Percentiles rank a stretch among this genome's conserved stretches.
These are phyloP conservation scores for Cyrtorhinus lividipennis DNA, from an alignment of 1,140 invertebrate genomes.

Conservation along the genomic window DNA sequence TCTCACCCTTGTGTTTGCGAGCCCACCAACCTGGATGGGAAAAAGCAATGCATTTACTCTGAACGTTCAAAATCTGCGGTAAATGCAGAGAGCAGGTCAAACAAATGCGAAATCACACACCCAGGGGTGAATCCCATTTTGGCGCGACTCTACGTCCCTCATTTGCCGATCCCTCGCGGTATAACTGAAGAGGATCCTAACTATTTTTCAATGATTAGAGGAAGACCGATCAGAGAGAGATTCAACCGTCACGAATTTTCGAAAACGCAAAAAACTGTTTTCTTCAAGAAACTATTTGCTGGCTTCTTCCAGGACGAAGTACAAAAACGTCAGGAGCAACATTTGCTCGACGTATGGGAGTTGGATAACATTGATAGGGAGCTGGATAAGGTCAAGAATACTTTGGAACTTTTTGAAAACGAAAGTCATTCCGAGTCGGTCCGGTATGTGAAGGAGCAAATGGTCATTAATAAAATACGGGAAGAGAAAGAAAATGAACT, in stretches of 20 bases:
- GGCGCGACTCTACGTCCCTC: neutral
- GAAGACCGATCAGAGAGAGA: neutral
- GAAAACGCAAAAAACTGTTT: neutral
- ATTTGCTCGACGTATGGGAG: neutral
- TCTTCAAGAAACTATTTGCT: constrained; percentile 8
- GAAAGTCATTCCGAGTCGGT: constrained; percentile 3
- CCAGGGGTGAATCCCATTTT: neutral
- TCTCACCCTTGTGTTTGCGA: neutral
- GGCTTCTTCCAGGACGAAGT: constrained; percentile 8
- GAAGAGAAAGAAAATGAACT: neutral
- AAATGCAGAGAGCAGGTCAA: too few relatives aligned
- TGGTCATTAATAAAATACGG: neutral
- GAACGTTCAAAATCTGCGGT: too few relatives aligned
- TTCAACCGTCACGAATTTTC: constrained; percentile 6
- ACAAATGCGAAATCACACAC: too few relatives aligned
- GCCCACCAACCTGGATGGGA: neutral
- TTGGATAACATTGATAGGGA: neutral
- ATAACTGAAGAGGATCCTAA: constrained; percentile 2
- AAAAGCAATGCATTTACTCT: too few relatives aligned
- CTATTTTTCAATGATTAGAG: constrained; percentile 3
- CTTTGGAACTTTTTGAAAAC: neutral
- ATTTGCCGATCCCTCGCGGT: neutral
- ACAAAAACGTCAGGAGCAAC: constrained; percentile 4
- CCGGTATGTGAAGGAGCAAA: neutral
- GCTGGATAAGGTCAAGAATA: neutral